Base-by-base conservation (phyloP, 2,113 vertebrate species). In the Paedocypris sp. region DNA sequence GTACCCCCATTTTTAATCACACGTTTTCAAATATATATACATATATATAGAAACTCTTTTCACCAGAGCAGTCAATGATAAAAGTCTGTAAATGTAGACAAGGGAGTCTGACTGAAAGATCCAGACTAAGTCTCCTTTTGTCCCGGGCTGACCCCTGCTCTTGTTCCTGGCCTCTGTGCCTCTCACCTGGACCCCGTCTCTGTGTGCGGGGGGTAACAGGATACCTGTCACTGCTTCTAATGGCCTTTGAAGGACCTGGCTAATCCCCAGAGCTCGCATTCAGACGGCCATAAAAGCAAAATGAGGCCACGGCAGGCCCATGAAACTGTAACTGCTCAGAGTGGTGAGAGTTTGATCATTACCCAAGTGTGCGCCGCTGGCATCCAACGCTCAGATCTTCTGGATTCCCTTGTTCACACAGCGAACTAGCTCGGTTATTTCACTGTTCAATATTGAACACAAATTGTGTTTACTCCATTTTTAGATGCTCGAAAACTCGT, bases 141-240 rank as follows among this genome's bases (percentile, higher is more conserved):
- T 86, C 86, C 86, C 77, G 47, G 60, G 67, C 75, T 87, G 82
- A 87, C 86, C 86, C 78, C 75, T 83, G 81, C 78, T 78, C 81
- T 82, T 77, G 74, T 46, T 74, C 73, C 69, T 82, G 82, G 82
- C 81, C 82, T 78, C 79, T 80, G 77, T 74, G 75, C 74, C 79
- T 82, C 82, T 85, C 79, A 85, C 82, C 83, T 85, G 81, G 79
- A 77, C 80, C 65, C 73, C 86, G 75, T 82, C 77, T 79, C 77
- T 76, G 52, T 74, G 58, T 57, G 31, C 43, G 18, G 72, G 63
- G 73, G 71, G 85, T 83, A 86, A 87, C 70, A 65, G 72, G 82
- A 86, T 84, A 86, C 83, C 84, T 85, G 82, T 84, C 82, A 86
- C 83, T 86, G 83, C 77, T 81, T 84, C 81, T 85, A 85, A 87